phyloP scores from a whole-genome alignment of 2,888 invertebrate genomes.

The Dryobota labecula region DNA sequence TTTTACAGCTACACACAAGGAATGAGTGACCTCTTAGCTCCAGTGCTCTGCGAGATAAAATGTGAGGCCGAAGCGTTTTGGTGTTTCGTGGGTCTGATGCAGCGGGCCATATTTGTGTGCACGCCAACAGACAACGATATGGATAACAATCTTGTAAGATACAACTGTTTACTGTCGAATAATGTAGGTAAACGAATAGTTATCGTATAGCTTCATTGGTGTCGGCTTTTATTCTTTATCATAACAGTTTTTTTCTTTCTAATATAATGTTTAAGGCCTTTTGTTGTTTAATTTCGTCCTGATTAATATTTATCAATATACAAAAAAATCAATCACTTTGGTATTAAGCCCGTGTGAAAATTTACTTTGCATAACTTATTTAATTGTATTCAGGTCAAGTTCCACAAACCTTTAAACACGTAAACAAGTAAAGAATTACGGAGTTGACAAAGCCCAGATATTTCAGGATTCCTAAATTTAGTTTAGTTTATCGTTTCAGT shows the following conservation, averaged over 20 bases:
- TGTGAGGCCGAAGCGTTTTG: slow-evolving; percentile 99
- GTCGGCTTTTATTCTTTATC: slow-evolving; percentile 35
- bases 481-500: slow-evolving; percentile 3
- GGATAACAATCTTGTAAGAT: slow-evolving; percentile 95
- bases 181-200: slow-evolving; percentile 53
- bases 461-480: background rate
- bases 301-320: background rate
- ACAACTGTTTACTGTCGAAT: slow-evolving; percentile 49
- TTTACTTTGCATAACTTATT: background rate
- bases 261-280: slow-evolving; percentile 29
- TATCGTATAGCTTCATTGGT: slow-evolving; percentile 43
- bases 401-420: too few relatives aligned
- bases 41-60: slow-evolving; percentile 97
- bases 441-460: background rate
- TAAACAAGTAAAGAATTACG: background rate
- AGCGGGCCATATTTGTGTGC: slow-evolving; percentile 97
- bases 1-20: slow-evolving; percentile 94
- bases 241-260: slow-evolving; percentile 23
- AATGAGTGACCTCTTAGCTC: slow-evolving; percentile 98
- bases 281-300: slow-evolving; percentile 8
- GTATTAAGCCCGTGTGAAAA: slow-evolving; percentile 13
- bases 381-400: slow-evolving; percentile 22
- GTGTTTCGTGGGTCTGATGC: slow-evolving; percentile 99
- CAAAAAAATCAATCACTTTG: background rate
- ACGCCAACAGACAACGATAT: slow-evolving; percentile 98